Base-by-base conservation (phyloP, 1,140 invertebrate genomes). In the Chelonus insularis region DNA sequence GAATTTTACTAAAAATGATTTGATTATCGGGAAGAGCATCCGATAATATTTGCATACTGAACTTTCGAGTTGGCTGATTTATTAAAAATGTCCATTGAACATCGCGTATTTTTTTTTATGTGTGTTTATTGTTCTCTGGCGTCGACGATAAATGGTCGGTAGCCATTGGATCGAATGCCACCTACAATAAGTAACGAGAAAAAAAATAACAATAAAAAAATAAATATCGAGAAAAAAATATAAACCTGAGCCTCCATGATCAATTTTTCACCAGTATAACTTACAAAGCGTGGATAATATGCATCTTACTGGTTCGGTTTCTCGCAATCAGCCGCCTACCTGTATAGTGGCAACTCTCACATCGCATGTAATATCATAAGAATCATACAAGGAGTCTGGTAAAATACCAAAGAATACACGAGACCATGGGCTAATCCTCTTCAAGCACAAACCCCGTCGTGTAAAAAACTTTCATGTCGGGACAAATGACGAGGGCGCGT, bases 241-340 rank as follows among this genome's bases (percentile, higher is more conserved):
- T 9, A 34, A 52, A 39, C 51, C 21, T 16, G 34, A 18, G 20
- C 9, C 25, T 48, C 34, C 12, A 20, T 36, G 54, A 25, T 50
- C 57, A 66, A 63, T 62, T 66, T 66, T 66, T 66, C 57, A 62
- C 25, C 57, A 51, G 57, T 36, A 25, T 41, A 25, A 16, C 34
- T 56, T 56, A 57, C 51, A 66, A 65, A 65, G 59, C 64, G 60
- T 62, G 64, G 23, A 59, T 65, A 65, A 65, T 62, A 51, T 41
- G 48, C 47, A 56, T 59, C 63, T 48, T 39, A 56, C 25, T 20
- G 18, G 45, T 36, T 54, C 62, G 36, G 43, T 37, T 29, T 52
- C 56, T 60, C 39, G 43, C 64, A 65, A 65, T 65, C 64, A 62
- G 60, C 60, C 62, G 57, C 62, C 62, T 60, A 64, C 50, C 51